These are phyloP conservation scores for Archegozetes longisetosus DNA, from an alignment of 1,140 invertebrate species.

Conservation along the genomic window DNA sequence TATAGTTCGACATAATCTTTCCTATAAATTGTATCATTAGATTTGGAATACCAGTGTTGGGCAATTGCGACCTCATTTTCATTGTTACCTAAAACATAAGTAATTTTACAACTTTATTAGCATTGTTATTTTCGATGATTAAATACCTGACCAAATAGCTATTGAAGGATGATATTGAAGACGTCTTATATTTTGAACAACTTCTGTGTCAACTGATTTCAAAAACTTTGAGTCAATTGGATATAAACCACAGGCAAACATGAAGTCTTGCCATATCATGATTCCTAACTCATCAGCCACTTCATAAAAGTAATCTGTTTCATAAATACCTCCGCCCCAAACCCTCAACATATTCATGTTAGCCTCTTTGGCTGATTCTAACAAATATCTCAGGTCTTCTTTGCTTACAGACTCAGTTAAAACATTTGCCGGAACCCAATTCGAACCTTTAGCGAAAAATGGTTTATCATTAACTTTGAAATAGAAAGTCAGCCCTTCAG, in stretches of 20 bases:
- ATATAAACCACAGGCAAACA: constrained; percentile 95
- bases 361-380: constrained; percentile 52
- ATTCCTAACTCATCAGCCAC: constrained; percentile 34
- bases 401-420: constrained; percentile 56
- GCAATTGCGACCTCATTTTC: constrained; percentile 85
- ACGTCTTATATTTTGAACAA: constrained; percentile 60
- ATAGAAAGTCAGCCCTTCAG: constrained; percentile 59
- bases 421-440: constrained; percentile 80
- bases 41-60: constrained; percentile 48
- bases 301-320: constrained; percentile 77
- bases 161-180: constrained; percentile 77
- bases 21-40: constrained; percentile 28
- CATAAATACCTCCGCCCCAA: constrained; percentile 95
- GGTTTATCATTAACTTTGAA: constrained; percentile 69
- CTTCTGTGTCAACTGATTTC: constrained; percentile 50
- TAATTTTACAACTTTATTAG: neutral
- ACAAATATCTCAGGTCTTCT: constrained; percentile 33
- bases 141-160: constrained; percentile 43
- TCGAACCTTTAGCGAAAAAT: constrained; percentile 89
- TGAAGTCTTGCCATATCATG: constrained; percentile 51
- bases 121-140: neutral
- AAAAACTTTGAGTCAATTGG: constrained; percentile 57
- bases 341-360: constrained; percentile 92
- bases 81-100: constrained; percentile 69
- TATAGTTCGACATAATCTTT: constrained; percentile 76